These are phyloP conservation scores for Typhlichthys eigenmanni DNA, from an alignment of 2,797 vertebrate genomes.

Conservation along the genomic window DNA sequence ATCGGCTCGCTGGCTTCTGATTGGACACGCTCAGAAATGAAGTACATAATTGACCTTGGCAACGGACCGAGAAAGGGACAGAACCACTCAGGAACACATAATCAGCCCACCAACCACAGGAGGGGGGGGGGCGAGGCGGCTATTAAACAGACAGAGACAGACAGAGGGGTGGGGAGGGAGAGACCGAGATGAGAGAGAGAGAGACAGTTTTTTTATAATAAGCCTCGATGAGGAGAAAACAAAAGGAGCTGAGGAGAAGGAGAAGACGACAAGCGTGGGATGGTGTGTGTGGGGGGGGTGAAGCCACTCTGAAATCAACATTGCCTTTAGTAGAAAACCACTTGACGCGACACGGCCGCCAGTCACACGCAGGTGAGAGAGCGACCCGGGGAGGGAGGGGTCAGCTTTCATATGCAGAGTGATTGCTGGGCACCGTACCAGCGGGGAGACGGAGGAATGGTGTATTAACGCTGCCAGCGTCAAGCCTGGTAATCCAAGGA, in stretches of 20 bases:
- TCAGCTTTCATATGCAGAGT: constrained; percentile 64
- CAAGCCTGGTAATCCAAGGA: constrained; percentile 76
- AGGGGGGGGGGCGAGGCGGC: constrained; percentile 9
- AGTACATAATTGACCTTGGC: constrained; percentile 80
- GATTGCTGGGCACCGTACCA: constrained; percentile 42
- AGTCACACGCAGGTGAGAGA: constrained; percentile 49
- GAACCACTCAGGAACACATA: constrained; percentile 68
- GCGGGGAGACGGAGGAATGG: constrained; percentile 65
- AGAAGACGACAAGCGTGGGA: constrained; percentile 24
- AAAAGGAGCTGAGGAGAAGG: constrained; percentile 7
- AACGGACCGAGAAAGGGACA: constrained; percentile 62
- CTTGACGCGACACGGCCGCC: constrained; percentile 29
- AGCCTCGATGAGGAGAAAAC: constrained; percentile 17
- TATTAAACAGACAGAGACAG: constrained; percentile 39
- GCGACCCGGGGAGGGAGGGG: constrained; percentile 5
- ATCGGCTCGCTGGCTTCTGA: constrained; percentile 56
- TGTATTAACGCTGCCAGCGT: constrained; percentile 77
- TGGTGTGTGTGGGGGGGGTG: not conserved
- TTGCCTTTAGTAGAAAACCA: constrained; percentile 11
- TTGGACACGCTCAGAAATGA: constrained; percentile 68
- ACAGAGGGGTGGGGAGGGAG: constrained; percentile 40
- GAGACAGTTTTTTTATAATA: constrained; percentile 22
- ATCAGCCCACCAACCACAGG: constrained; percentile 61
- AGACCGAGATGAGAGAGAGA: constrained; percentile 16
- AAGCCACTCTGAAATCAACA: constrained; percentile 33